Base-by-base conservation (phyloP, 1,140 invertebrate species). In the Dryas iulia region DNA sequence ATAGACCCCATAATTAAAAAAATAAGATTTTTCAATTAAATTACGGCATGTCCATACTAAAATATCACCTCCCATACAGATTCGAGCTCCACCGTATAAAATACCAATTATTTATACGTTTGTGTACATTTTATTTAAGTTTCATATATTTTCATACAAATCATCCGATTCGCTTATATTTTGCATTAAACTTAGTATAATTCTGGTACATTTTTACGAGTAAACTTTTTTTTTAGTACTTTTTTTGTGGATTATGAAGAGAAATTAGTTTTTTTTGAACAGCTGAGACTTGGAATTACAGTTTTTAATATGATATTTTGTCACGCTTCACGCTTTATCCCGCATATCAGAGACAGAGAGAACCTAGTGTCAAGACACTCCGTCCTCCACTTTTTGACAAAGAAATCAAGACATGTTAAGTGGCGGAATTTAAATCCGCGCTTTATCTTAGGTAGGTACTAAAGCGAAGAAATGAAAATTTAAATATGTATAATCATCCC, bases 101-200 rank as follows among this genome's bases (percentile, higher is more conserved):
- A 81, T 80, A 80, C 73, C 70, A 83, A 83, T 83, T 80, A 81
- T 69, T 77, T 76, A 71, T 69, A 67, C 67, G 57, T 64, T 63
- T 69, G 30, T 60, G 58, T 66, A 56, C 52, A 68, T 66, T 62
- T 69, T 66, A 54, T 66, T 57, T 33, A 28, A 18, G 35, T 68
- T 69, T n/a, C n/a, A n/a, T n/a, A n/a, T 65, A 65, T 72, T 73
- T 73, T 31, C 61, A 69, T 73, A 52, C 67, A 66, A 66, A 73
- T 69, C 18, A 35, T 25, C 5, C 31, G 21, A 25, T 60, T 26
- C 59, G 24, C 33, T 66, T 73, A 64, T 35, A 35, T 35, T 63
- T 57, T 59, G 54, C 64, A 53, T 54, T 11, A 33, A 59, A 66
- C 59, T 67, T 59, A 18, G 35, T 33, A 52, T n/a, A 61, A 18